Evolutionary conservation across 2,797 vertebrate genomes (phyloP).

Genomic region (Chelonia mydas): DNA sequence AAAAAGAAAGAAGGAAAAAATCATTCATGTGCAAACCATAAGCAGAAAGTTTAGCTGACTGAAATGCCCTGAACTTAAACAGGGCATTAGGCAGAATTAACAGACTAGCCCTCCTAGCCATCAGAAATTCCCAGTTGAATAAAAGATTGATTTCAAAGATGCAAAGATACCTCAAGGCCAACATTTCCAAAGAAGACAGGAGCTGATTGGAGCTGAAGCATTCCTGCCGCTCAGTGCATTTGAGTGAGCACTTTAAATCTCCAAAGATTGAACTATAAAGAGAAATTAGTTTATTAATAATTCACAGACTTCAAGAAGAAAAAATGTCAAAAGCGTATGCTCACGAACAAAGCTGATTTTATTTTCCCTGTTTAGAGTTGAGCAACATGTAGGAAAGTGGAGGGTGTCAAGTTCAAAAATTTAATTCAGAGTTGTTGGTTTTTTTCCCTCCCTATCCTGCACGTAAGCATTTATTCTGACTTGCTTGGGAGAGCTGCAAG

Average conservation of each 20-base stretch:
- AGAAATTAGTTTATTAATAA: conserved; percentile 89
- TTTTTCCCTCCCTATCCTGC: conserved; percentile 76
- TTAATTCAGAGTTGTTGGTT: conserved; percentile 75
- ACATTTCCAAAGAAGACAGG: conserved; percentile 74
- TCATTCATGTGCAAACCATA: conserved; percentile 41
- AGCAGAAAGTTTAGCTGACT: conserved; percentile 50
- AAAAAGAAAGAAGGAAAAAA: conserved; percentile 6
- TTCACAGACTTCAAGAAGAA: conserved; percentile 83
- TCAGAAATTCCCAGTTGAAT: conserved; percentile 79
- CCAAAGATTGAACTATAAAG: conserved; percentile 87
- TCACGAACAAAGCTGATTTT: conserved; percentile 84
- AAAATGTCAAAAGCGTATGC: conserved; percentile 84
- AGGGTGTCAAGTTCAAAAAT: conserved; percentile 72
- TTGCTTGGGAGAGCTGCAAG: conserved; percentile 75
- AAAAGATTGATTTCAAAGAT: conserved; percentile 84
- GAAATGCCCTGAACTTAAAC: conserved; percentile 70
- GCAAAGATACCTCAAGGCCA: conserved; percentile 81
- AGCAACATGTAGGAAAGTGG: conserved; percentile 72
- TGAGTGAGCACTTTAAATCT: conserved; percentile 85
- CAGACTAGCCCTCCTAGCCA: conserved; percentile 74
- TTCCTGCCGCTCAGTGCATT: conserved; percentile 77
- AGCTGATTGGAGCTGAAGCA: conserved; percentile 80
- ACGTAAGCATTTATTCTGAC: conserved; percentile 76
- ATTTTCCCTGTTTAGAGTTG: conserved; percentile 79
- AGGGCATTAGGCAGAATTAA: conserved; percentile 80